Percentiles rank a stretch among this genome's conserved stretches.
phyloP scores from a whole-genome alignment of 2,113 vertebrate genomes.

The Poecilia latipinna region DNA sequence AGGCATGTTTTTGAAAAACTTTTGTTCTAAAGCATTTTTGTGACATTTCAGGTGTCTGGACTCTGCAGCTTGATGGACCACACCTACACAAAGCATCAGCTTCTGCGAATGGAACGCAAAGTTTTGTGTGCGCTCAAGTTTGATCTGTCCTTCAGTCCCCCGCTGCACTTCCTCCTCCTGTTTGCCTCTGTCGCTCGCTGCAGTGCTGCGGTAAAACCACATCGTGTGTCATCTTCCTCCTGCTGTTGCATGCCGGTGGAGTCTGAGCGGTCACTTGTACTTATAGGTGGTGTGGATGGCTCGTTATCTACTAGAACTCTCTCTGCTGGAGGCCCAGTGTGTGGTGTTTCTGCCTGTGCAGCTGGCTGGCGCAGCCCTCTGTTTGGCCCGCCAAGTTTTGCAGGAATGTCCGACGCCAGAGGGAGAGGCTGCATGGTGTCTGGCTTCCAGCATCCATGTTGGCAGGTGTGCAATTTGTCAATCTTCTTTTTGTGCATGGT shows the following conservation, averaged over 20 bases:
- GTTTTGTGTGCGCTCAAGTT: slow-evolving; percentile 82
- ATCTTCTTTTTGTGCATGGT: not conserved
- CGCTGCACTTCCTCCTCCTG: slow-evolving; percentile 83
- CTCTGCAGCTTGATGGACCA: slow-evolving; percentile 88
- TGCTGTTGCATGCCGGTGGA: not conserved
- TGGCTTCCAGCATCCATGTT: slow-evolving; percentile 66
- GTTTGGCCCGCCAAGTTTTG: slow-evolving; percentile 79
- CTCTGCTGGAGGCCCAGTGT: slow-evolving; percentile 83
- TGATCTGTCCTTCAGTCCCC: slow-evolving; percentile 79
- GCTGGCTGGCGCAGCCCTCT: slow-evolving; percentile 83
- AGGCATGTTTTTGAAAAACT: not conserved
- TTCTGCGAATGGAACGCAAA: slow-evolving; percentile 85
- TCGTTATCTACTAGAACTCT: slow-evolving; percentile 87
- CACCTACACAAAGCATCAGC: slow-evolving; percentile 80
- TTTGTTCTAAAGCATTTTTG: not conserved
- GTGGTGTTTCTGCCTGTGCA: slow-evolving; percentile 79
- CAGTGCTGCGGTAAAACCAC: slow-evolving; percentile 71
- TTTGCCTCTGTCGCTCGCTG: slow-evolving; percentile 77
- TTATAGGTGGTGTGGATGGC: slow-evolving; percentile 82
- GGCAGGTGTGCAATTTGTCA: slow-evolving; percentile 78
- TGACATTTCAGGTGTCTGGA: slow-evolving; percentile 76
- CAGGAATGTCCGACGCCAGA: slow-evolving; percentile 66
- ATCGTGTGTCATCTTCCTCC: not conserved
- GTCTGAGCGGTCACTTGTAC: not conserved
- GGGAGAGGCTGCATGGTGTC: slow-evolving; percentile 70